Conservation (phyloP, 2,888 invertebrate genomes). For the Polymixis lichenea region DNA sequence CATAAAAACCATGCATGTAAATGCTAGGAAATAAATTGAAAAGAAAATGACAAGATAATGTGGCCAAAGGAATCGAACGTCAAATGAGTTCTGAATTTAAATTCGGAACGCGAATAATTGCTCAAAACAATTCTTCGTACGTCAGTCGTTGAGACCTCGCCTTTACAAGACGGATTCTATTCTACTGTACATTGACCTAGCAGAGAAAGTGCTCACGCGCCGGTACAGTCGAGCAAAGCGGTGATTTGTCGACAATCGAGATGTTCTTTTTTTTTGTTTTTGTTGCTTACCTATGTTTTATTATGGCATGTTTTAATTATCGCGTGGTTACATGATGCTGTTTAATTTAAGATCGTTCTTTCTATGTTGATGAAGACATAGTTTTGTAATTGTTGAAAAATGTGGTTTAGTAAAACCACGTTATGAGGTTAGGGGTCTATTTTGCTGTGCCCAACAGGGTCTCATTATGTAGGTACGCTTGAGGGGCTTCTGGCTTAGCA, state of each 20-base stretch:
- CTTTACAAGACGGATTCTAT: slow-evolving; percentile 48
- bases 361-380: neutral
- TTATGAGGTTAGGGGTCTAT: no score
- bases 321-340: slow-evolving; percentile 14
- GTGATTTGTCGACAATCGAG: slow-evolving; percentile 27
- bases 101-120: neutral
- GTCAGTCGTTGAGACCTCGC: neutral
- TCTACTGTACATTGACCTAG: slow-evolving; percentile 68
- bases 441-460: no score
- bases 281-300: neutral
- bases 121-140: neutral
- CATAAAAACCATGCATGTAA: no score
- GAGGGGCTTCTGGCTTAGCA: no score
- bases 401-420: no score
- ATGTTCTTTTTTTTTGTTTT: neutral
- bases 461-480: no score
- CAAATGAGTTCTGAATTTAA: neutral
- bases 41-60: neutral
- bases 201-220: slow-evolving; percentile 67
- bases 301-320: slow-evolving; percentile 25
- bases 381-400: neutral
- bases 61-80: no score
- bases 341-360: neutral
- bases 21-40: neutral
- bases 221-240: slow-evolving; percentile 46